Conservation (phyloP, 1,140 invertebrate species). For the Calliphora vicina region DNA sequence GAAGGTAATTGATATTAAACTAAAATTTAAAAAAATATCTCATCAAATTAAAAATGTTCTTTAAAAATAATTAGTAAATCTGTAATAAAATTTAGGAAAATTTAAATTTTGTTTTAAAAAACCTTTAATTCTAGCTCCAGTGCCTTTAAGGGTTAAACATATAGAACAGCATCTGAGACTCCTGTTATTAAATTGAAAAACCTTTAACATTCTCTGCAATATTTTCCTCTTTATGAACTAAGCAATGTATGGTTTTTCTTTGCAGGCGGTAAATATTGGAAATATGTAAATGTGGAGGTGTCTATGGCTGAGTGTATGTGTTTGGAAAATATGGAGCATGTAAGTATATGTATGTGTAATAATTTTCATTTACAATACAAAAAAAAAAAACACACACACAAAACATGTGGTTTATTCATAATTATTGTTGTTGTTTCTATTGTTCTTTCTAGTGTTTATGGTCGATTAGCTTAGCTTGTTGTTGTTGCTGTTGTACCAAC, state of each 20-base stretch:
- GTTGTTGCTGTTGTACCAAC: neutral
- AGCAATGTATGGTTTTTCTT: neutral
- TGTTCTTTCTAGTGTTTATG: slow-evolving; percentile 52
- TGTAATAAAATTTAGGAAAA: no score
- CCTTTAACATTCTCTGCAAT: no score
- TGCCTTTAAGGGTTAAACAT: no score
- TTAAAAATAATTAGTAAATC: no score
- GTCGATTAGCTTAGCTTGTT: slow-evolving; percentile 49
- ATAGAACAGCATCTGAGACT: no score
- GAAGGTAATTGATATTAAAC: no score
- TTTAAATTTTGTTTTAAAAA: no score
- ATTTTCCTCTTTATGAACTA: neutral
- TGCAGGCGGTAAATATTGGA: neutral
- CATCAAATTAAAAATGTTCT: no score
- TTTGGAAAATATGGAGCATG: neutral
- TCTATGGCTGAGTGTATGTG: neutral
- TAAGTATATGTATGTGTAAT: neutral
- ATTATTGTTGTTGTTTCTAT: neutral
- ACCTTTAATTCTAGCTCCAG: no score
- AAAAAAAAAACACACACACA: neutral
- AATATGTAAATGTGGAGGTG: neutral
- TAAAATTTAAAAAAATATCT: no score
- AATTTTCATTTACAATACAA: neutral
- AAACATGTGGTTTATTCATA: slow-evolving; percentile 5
- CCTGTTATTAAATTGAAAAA: no score